Percentiles rank a stretch among this genome's conserved stretches.
Evolutionary conservation across 1,140 invertebrate genomes (phyloP).

Genomic region (Drosophila athabasca): DNA sequence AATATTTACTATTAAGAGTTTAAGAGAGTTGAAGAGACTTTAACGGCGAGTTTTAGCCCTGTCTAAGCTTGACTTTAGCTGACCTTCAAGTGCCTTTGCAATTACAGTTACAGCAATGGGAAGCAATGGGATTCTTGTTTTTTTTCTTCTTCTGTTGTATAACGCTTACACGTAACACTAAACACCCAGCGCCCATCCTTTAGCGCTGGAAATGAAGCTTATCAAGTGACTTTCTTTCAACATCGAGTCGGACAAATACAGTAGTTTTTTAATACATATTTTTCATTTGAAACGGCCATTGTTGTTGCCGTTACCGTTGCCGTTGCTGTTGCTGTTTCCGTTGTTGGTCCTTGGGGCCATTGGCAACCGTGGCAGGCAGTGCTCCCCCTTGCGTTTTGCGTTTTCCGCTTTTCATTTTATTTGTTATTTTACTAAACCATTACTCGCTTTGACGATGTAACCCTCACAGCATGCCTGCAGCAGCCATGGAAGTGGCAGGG

Average conservation of each 20-base stretch:
- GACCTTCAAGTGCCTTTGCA: too few relatives aligned
- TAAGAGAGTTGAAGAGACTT: too few relatives aligned
- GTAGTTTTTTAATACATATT: constrained; percentile 19
- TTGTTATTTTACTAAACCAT: constrained; percentile 28
- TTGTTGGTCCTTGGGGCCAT: constrained; percentile 15
- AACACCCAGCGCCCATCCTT: constrained; percentile 3
- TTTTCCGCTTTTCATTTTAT: constrained; percentile 23
- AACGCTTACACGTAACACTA: constrained; percentile 19
- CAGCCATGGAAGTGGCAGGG: background rate
- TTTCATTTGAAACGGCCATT: constrained; percentile 1
- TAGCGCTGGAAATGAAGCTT: constrained; percentile 25
- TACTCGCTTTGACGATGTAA: constrained; percentile 20
- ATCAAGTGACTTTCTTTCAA: constrained; percentile 17
- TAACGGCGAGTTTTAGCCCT: too few relatives aligned
- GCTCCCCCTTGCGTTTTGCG: constrained; percentile 22
- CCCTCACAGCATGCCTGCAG: constrained; percentile 49
- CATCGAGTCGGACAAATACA: background rate
- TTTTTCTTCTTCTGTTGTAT: too few relatives aligned
- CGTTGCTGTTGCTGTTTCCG: too few relatives aligned
- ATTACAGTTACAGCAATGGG: too few relatives aligned
- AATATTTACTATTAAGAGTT: too few relatives aligned
- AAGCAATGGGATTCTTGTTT: too few relatives aligned
- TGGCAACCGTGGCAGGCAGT: constrained; percentile 3
- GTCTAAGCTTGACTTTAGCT: too few relatives aligned
- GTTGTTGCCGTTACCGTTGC: too few relatives aligned